Evolutionary conservation across 2,888 invertebrate genomes (phyloP).

Genomic region (Iphiclides podalirius): DNA sequence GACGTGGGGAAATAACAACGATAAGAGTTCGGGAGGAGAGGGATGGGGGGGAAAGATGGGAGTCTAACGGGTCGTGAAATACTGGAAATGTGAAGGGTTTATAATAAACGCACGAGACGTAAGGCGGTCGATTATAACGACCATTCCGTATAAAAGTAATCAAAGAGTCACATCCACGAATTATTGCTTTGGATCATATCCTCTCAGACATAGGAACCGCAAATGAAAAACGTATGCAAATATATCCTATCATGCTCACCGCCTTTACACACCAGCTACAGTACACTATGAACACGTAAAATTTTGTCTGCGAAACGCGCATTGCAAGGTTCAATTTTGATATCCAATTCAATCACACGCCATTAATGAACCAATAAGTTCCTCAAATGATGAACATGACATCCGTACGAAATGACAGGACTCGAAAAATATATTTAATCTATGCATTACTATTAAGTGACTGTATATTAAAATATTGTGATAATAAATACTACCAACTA

Average conservation of each 20-base stretch:
- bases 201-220: slow-evolving; percentile 56
- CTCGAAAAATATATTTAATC: slow-evolving; percentile 27
- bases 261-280: slow-evolving; percentile 24
- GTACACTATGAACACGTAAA: slow-evolving; percentile 23
- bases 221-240: slow-evolving; percentile 35
- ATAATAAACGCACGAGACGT: slow-evolving; percentile 23
- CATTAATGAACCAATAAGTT: slow-evolving; percentile 25
- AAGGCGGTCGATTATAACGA: slow-evolving; percentile 52
- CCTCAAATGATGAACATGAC: slow-evolving; percentile 33
- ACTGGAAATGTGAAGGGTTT: too few species aligned
- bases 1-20: slow-evolving; percentile 34
- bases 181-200: slow-evolving; percentile 66
- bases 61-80: too few species aligned
- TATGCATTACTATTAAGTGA: slow-evolving; percentile 39
- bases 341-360: slow-evolving; percentile 19
- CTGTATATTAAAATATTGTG: slow-evolving; percentile 41
- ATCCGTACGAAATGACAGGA: slow-evolving; percentile 20
- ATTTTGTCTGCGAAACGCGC: slow-evolving; percentile 29
- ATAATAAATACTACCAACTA: slow-evolving; percentile 68
- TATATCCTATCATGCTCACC: slow-evolving; percentile 29
- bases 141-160: slow-evolving; percentile 42
- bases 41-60: not conserved
- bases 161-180: slow-evolving; percentile 67
- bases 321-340: slow-evolving; percentile 45
- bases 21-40: slow-evolving; percentile 16